Evolutionary conservation across 2,888 invertebrate species (phyloP), one percentile per base, ranked within the genome.

Genomic region (Amitus sp.): DNA sequence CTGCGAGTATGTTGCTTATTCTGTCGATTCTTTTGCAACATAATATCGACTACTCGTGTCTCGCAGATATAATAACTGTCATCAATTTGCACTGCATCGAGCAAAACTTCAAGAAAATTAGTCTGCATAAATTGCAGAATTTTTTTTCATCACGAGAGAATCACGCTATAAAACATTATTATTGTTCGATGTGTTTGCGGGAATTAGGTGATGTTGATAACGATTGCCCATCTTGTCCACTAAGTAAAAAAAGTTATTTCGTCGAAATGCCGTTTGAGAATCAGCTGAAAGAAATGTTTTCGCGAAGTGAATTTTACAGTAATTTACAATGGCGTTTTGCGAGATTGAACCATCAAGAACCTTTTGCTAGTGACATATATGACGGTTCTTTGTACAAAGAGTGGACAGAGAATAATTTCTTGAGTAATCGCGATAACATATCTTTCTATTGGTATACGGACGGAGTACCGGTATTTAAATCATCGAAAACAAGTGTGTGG

Each of bases 1-100:
- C 55, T 3, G 49, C 61, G 42, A 66, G 63, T 19, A 66, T 64
- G 63, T 23, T 66, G 9, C 19, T 58, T 23, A 66, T 66, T 30
- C 48, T 66, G 28, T 42, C 56, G 7, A 20, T 64, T 33, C 48
- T 61, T 33, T 12, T 61, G 17, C 50, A 55, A 28, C 57, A 66
- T 33, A 61, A 58, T 34, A 28, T 64, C 10, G 47, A 51, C 15
- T 40, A 47, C 15, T 15, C 58, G 17, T 58, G 61, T 33, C 46
- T 66, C 12, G 48, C 54, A 15, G 61, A 66, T 49, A 54, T 66
- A 19, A 49, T 66, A 13, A 48, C 55, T 1, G 47, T 61, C 1
- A 63, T 66, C n/a, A 60, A 63, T 47, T 51, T 63, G 5, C 63
- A 63, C 47, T 63, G 61, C 30, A 47, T 49, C 15, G 42, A 27